Conservation (phyloP, 1,140 invertebrate species). For the Globodera ellingtonae region DNA sequence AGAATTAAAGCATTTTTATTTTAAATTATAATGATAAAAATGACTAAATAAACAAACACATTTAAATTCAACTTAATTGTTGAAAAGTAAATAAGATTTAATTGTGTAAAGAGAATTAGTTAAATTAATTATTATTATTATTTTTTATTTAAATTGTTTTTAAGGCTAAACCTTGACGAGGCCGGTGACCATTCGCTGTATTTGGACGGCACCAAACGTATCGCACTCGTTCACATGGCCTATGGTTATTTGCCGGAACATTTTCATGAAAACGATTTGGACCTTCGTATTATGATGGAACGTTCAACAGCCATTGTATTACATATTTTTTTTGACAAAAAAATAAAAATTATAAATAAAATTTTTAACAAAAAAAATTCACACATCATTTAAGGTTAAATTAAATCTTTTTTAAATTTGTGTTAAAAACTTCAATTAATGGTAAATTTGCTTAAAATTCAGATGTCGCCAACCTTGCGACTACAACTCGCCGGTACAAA, state of each 20-base stretch:
- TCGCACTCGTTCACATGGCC: constrained; percentile 89
- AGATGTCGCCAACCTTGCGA: constrained; percentile 89
- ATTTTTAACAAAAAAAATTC: background rate
- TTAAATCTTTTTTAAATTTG: no score
- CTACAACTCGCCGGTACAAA: constrained; percentile 72
- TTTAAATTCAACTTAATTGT: no score
- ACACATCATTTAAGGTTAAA: no score
- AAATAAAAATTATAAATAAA: constrained; percentile 74
- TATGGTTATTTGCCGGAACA: constrained; percentile 85
- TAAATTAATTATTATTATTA: no score
- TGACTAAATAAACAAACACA: no score
- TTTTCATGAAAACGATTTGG: constrained; percentile 68
- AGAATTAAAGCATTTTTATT: no score
- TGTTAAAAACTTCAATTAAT: no score
- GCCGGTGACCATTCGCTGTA: constrained; percentile 65
- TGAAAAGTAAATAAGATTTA: no score
- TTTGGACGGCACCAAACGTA: constrained; percentile 70
- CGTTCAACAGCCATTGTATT: background rate
- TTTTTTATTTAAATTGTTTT: background rate
- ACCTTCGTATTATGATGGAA: constrained; percentile 4
- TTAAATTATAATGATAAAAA: no score
- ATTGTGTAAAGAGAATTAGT: no score
- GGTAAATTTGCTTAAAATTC: constrained; percentile 69
- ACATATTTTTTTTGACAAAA: background rate
- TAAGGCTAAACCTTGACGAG: constrained; percentile 39